Evolutionary conservation across 2,888 invertebrate genomes (phyloP), one percentile per base, ranked within the genome.

Genomic region (Eilema griseolum): DNA sequence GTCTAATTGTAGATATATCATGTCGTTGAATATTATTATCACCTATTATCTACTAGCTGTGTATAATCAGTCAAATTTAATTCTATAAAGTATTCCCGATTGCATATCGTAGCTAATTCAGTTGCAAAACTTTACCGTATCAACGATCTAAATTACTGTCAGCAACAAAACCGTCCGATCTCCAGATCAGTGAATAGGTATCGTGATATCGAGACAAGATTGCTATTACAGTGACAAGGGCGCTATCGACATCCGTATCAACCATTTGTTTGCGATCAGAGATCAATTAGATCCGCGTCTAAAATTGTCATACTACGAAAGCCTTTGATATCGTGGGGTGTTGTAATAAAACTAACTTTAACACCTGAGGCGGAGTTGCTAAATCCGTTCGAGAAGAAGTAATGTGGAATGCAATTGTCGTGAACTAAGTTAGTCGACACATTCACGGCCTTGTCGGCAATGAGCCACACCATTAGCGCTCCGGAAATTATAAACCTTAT

Each of bases 241-340:
- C 93, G 89, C 91, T 91, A 88, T 86, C 92, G 87, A 92, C 88
- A 93, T 94, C 93, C 92, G 92, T 90, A 89, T 90, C 83, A 84
- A 77, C 76, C 83, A 80, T 86, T 87, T 86, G 85, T 89, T 89
- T 88, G 85, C 80, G 87, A 88, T 86, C 83, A 84, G 74, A 87
- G 90, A 93, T 92, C 92, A 90, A 94, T 94, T 93, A 83, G 93
- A 92, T 92, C 83, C 92, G 93, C 93, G 90, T 91, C 90, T 91
- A 90, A 89, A 90, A 88, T 89, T 90, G 91, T 92, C 91, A 89
- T 85, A 84, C 85, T 85, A 85, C 78, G 79, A 86, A 87, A 85
- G 82, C 83, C 83, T 85, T 81, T 78, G 82, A 80, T 83, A 81
- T 72, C 82, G 72, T 75, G 71, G 80, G 75, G 78, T 88, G 85